Base-by-base conservation (phyloP, 2,113 vertebrate genomes). In the Euleptes europaea region DNA sequence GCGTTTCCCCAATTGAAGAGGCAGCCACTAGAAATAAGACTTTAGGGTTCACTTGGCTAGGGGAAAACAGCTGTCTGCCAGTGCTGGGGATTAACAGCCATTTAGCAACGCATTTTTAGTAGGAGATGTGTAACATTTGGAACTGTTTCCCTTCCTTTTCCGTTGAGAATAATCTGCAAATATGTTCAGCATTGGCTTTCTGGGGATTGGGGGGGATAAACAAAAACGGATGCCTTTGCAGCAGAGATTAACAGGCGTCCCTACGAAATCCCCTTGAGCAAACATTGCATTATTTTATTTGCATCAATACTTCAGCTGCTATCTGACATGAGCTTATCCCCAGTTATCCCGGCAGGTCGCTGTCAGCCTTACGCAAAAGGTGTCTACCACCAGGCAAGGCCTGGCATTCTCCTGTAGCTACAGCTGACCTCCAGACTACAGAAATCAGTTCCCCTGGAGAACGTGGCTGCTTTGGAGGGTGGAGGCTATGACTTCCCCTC, bases 21-120 rank as follows among this genome's bases (percentile, higher is more conserved):
- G 66, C 82, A 90, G 80, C 23, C 67, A 88, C 1, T 11, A 80
- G 33, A 80, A 51, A 42, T 26, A 4, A 9, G 1, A 21, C 14
- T 19, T 28, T 74, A 70, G 57, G 33, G 72, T 89, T 85, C 92
- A 26, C 90, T 87, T 83, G 83, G 40, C 4, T 76, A 21, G 2
- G 47, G 86, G 2, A 11, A n/a, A 90, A 28, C 90, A 93, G 89
- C 86, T 93, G 88, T 79, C 86, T 47, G 1, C 0, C 51, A 42
- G 15, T 60, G 86, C 81, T 42, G 73, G 0, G 84, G 78, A 89
- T 95, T 86, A 91, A 47, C 69, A 85, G 47, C 42, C 80, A 10
- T 85, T 90, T 89, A 88, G n/a, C 2, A 28, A 19, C 9, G 13
- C 1, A 28, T 35, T 82, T 89, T 26, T 26, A 9, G 76, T 83